A percentile compares a stretch with the other conserved stretches of the same genome.
Conservation (phyloP, 1,140 invertebrate genomes). For the Mycetomoellerius zeteki region DNA sequence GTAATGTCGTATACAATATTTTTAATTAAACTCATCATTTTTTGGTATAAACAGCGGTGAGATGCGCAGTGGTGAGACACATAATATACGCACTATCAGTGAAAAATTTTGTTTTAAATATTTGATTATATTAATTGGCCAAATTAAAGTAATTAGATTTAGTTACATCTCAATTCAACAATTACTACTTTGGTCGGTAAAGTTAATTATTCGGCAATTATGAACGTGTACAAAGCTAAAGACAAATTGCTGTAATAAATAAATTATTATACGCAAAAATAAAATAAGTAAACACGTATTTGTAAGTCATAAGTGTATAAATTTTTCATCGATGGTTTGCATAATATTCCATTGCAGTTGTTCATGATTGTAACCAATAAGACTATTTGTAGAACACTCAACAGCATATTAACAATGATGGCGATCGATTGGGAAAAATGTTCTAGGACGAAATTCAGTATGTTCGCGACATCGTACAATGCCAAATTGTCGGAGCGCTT, state of each 20-base stretch:
- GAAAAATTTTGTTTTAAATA: conserved; percentile 2
- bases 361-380: background rate
- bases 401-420: conserved; percentile 37
- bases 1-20: background rate
- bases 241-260: conserved; percentile 19
- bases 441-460: background rate
- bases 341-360: background rate
- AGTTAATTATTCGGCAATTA: background rate
- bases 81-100: background rate
- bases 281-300: background rate
- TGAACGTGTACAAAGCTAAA: background rate
- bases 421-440: conserved; percentile 30
- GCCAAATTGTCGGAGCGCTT: conserved; percentile 6
- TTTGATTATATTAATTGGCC: background rate
- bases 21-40: conserved; percentile 15
- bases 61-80: background rate
- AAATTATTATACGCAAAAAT: background rate
- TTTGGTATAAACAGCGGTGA: conserved; percentile 45
- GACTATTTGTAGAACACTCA: conserved; percentile 18
- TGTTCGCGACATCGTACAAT: background rate
- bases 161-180: background rate
- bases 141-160: background rate
- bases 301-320: conserved; percentile 4
- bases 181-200: background rate
- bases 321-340: conserved; percentile 1